A percentile compares a stretch with the other conserved stretches of the same genome.
phyloP scores from a whole-genome alignment of 1,140 invertebrate genomes.

The Dinoponera quadriceps region DNA sequence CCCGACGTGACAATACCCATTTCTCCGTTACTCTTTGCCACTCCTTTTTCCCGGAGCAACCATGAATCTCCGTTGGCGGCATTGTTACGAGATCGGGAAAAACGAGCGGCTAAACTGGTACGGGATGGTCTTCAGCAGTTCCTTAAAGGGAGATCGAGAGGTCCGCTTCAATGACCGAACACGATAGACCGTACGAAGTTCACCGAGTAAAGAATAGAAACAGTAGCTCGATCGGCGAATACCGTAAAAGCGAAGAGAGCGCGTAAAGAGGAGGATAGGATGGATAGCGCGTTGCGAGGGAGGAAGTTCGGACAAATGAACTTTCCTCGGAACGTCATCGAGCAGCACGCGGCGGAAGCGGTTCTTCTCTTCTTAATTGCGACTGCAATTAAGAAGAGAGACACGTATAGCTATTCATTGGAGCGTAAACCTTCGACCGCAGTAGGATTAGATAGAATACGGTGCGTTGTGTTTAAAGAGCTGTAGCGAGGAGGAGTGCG shows the following conservation, averaged over 20 bases:
- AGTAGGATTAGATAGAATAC: too few species aligned
- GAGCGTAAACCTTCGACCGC: too few species aligned
- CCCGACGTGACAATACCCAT: slow-evolving; percentile 50
- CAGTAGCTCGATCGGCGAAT: slow-evolving; percentile 36
- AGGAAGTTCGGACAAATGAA: slow-evolving; percentile 12
- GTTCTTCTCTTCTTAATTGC: too few species aligned
- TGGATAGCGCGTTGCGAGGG: background rate
- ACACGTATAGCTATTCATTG: background rate
- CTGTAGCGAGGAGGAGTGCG: too few species aligned
- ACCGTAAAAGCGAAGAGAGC: background rate
- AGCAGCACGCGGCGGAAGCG: background rate
- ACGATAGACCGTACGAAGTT: slow-evolving; percentile 36
- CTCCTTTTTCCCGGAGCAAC: slow-evolving; percentile 37
- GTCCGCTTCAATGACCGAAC: slow-evolving; percentile 58
- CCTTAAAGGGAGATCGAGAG: slow-evolving; percentile 55
- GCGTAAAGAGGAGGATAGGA: slow-evolving; percentile 10
- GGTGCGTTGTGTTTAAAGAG: too few species aligned
- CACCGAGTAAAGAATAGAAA: slow-evolving; percentile 59
- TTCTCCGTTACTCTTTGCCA: slow-evolving; percentile 28
- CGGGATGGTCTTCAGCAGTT: slow-evolving; percentile 59
- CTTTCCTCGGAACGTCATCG: slow-evolving; percentile 7
- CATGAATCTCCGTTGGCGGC: slow-evolving; percentile 66
- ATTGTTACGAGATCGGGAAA: slow-evolving; percentile 69
- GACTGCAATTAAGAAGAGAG: background rate
- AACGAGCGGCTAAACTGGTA: slow-evolving; percentile 59